Evolutionary conservation across 2,113 vertebrate species (phyloP), one percentile per base, ranked within the genome.

Genomic region (Sphyrna mokarran): DNA sequence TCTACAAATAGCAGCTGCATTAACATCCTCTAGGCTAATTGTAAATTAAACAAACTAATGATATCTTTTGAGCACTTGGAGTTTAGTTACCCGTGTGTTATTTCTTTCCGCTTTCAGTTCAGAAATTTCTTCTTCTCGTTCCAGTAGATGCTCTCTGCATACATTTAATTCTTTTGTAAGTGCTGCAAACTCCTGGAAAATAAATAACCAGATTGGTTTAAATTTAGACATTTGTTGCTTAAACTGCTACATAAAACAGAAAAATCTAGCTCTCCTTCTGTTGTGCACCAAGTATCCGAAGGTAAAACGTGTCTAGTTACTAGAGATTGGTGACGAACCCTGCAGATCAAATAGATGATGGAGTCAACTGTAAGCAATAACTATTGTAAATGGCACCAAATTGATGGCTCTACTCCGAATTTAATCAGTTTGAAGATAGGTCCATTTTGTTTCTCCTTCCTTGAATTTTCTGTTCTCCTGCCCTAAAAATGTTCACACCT

Each of bases 101-200:
- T 99, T 99, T 86, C 99, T 98, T 97, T 99, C 99, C 0, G 99
- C 99, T 96, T 99, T 99, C 95, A 99, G 97, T 96, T 99, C 99
- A 0, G 99, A 98, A 0, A 99, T 99, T 97, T 99, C 99, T 96
- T 99, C 99, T 96, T 99, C 99, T 95, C 99, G 98, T 96, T 99
- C 99, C 58, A 99, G 98, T 93, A 99, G 98, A 96, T 99, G 99
- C 96, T 99, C 99, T 96, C 99, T 97, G 97, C 98, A 99, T 18
- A 99, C 97, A 11, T 98, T 99, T 91, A 99, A 98, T 96, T 99
- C 99, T 96, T 99, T 99, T 0, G 99, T 99, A 95, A 99, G 98
- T 0, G 99, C 99, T 80, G 99, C 99, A 96, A 99, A 99, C 97
- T 99, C 99, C 99, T 98, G 72, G 43, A 98, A 95, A 87, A 97